These are phyloP conservation scores for Isotomurus palustris DNA, from an alignment of 2,888 invertebrate species.

Conservation along the genomic window DNA sequence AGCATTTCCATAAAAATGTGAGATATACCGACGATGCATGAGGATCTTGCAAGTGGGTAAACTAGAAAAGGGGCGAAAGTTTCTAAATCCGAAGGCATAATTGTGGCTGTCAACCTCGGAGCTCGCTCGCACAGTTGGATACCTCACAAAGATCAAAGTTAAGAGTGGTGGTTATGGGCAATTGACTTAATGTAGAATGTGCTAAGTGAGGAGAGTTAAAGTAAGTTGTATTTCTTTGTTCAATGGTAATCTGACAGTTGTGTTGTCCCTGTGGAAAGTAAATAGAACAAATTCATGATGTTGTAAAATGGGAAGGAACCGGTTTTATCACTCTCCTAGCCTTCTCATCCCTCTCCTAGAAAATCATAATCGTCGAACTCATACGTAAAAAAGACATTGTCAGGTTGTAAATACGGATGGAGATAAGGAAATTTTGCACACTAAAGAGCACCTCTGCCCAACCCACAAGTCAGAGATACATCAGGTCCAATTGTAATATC, in stretches of 20 bases:
- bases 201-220: neutral
- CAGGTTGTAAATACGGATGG: slow-evolving; percentile 21
- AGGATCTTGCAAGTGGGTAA: no score
- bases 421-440: slow-evolving; percentile 13
- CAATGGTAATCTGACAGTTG: slow-evolving; percentile 8
- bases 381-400: slow-evolving; percentile 23
- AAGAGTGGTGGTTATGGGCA: no score
- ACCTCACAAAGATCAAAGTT: no score
- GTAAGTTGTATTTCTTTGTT: slow-evolving; percentile 4
- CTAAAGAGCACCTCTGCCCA: slow-evolving; percentile 6
- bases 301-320: slow-evolving; percentile 25
- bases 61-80: no score
- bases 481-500: no score
- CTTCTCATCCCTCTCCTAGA: slow-evolving; percentile 9
- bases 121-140: no score
- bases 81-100: no score
- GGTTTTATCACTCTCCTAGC: slow-evolving; percentile 25
- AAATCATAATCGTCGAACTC: slow-evolving; percentile 24
- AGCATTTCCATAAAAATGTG: no score
- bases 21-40: no score
- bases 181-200: neutral
- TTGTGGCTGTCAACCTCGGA: no score
- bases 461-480: neutral
- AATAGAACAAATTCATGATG: slow-evolving; percentile 25
- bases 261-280: slow-evolving; percentile 8